Percentiles rank a stretch among this genome's conserved stretches.
Evolutionary conservation across 2,797 vertebrate species (phyloP).

Genomic region (Choloepus didactylus): DNA sequence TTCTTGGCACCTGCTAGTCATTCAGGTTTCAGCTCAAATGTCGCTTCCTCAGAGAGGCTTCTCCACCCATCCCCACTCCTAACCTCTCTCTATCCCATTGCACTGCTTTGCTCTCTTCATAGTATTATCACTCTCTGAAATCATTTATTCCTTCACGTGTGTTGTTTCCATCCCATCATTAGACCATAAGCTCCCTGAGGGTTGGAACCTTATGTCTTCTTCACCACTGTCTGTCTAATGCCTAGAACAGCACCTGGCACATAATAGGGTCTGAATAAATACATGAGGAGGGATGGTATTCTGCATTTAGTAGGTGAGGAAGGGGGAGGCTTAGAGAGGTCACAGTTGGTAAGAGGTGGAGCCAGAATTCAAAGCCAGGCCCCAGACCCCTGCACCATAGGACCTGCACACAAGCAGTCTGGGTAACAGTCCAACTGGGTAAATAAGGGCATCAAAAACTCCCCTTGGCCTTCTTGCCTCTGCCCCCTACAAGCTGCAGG

Average conservation of each 20-base stretch:
- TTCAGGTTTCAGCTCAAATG: neutral
- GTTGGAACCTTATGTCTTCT: neutral
- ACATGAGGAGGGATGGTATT: neutral
- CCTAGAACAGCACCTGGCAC: neutral
- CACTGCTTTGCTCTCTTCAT: neutral
- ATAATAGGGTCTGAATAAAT: neutral
- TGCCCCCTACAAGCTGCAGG: neutral
- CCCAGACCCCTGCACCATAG: accelerated
- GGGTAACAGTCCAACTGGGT: neutral
- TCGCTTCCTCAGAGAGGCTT: neutral
- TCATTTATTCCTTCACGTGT: neutral
- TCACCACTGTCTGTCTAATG: neutral
- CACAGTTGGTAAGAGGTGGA: neutral
- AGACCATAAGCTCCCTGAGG: neutral
- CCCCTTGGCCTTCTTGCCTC: neutral
- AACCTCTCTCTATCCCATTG: neutral
- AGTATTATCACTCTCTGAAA: neutral
- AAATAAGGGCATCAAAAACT: neutral
- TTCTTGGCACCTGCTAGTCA: neutral
- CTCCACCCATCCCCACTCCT: neutral
- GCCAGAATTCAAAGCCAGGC: neutral
- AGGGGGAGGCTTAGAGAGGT: neutral
- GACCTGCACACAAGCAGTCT: neutral
- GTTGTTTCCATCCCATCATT: neutral
- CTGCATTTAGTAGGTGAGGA: neutral